Conservation (phyloP, 2,113 vertebrate genomes). For the Anhinga rufa region DNA sequence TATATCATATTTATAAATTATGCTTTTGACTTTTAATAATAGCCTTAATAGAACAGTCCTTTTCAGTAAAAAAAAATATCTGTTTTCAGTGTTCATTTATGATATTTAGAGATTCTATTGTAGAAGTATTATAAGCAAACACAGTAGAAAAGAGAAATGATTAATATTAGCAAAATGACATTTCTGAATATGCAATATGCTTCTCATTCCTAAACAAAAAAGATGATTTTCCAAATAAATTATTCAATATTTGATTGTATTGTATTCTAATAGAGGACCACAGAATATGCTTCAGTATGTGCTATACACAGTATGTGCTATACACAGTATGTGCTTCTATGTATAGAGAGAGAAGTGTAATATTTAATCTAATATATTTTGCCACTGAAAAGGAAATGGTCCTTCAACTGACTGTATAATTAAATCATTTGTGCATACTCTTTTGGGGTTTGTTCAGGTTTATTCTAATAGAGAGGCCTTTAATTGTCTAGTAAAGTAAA, state of each 20-base stretch:
- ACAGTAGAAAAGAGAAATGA: neutral
- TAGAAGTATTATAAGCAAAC: neutral
- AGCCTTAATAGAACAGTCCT: neutral
- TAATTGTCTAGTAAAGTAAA: neutral
- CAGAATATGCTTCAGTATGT: too few relatives aligned
- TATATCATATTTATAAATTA: neutral
- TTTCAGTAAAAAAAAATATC: neutral
- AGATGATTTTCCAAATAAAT: neutral
- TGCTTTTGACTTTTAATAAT: neutral
- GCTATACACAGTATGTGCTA: too few relatives aligned
- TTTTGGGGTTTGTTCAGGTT: neutral
- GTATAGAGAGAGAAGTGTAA: neutral
- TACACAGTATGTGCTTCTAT: neutral
- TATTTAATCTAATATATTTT: neutral
- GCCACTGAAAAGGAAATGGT: neutral
- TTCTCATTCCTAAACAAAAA: neutral
- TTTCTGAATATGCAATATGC: neutral
- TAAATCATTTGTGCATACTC: neutral
- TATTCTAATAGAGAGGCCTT: neutral
- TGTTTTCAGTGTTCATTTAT: neutral
- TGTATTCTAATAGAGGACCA: neutral
- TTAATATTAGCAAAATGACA: neutral
- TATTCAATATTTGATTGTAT: neutral
- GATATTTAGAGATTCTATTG: neutral
- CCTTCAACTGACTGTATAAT: neutral